Evolutionary conservation across 2,113 vertebrate genomes (phyloP), one percentile per base, ranked within the genome.

Genomic region (Takifugu flavidus): DNA sequence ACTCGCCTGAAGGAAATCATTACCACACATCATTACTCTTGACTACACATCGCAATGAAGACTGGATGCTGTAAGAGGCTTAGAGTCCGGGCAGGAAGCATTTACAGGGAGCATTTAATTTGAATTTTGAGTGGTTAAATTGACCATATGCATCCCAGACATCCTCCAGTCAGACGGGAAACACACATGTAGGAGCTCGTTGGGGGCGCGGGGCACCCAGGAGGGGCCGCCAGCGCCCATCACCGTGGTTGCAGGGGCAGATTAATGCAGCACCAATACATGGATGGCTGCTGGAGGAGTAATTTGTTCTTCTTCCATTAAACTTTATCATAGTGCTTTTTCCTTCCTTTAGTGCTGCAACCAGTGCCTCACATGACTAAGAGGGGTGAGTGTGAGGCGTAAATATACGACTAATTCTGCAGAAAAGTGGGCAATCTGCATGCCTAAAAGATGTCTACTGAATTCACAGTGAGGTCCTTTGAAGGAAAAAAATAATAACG

Each of bases 1-100:
- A 85, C 77, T 79, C 47, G 82, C 86, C 84, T 82, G 52, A 78
- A 86, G 86, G 82, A 86, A 85, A 86, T 73, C 82, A 85, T 86
- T 85, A 80, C 49, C 72, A 79, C 84, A 82, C 86, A 79, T 81
- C 79, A 84, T 86, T 86, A 84, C 79, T 78, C 81, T 75, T 77
- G 75, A 85, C 82, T 83, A 79, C 77, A 74, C 79, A 72, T 71
- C 57, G 77, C 75, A 80, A 55, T 65, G 56, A 70, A 64, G 65
- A 71, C 52, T 34, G 82, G 57, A 61, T 70, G 69, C 76, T 56
- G 72, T 27, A 47, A 67, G 67, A 72, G 14, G 56, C 74, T 63
- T 59, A 67, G 61, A 62, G 28, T 39, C 56, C 67, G 77, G 65
- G 70, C 39, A 62, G 53, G 70, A 67, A 61, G 61, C 69, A 45